A percentile compares a stretch with the other conserved stretches of the same genome.
Evolutionary conservation across 2,113 vertebrate species (phyloP).

Genomic region (Elephantulus edwardii): DNA sequence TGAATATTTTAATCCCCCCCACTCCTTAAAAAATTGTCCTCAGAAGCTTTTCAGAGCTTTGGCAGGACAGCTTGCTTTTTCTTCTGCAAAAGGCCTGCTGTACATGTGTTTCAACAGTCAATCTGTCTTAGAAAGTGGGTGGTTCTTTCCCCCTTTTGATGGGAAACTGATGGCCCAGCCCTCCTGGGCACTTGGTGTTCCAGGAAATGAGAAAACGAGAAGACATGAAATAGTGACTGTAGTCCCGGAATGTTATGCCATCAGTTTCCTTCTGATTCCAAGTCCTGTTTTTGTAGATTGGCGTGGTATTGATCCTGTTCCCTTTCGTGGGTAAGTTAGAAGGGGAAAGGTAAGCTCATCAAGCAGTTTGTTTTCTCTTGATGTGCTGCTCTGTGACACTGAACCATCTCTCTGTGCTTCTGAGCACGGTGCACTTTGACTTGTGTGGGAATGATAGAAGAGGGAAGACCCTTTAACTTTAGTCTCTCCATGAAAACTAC

Average conservation of each 20-base stretch:
- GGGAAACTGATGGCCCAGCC: constrained; percentile 65
- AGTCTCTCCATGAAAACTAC: not conserved
- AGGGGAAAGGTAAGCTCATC: not conserved
- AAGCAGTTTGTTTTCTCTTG: not conserved
- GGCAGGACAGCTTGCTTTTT: constrained; percentile 72
- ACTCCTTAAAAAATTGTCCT: constrained; percentile 42
- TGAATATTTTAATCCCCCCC: not conserved
- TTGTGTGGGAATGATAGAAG: not conserved
- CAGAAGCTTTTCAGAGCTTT: constrained; percentile 60
- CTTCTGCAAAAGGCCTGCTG: constrained; percentile 58
- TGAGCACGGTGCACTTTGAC: not conserved
- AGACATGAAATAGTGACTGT: constrained; percentile 20
- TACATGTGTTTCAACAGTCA: constrained; percentile 72
- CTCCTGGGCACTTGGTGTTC: constrained; percentile 68
- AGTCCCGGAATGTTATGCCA: not conserved
- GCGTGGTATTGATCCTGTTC: not conserved
- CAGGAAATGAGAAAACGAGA: not conserved
- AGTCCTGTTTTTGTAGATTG: not conserved
- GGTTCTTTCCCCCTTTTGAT: constrained; percentile 69
- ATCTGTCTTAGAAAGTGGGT: constrained; percentile 75
- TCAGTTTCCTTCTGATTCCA: constrained; percentile 1
- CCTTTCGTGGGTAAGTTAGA: not conserved
- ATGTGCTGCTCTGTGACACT: not conserved
- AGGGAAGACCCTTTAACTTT: not conserved
- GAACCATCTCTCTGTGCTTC: not conserved